Base-by-base conservation (phyloP, 2,797 vertebrate species). In the Hydrocynus forskahlii region DNA sequence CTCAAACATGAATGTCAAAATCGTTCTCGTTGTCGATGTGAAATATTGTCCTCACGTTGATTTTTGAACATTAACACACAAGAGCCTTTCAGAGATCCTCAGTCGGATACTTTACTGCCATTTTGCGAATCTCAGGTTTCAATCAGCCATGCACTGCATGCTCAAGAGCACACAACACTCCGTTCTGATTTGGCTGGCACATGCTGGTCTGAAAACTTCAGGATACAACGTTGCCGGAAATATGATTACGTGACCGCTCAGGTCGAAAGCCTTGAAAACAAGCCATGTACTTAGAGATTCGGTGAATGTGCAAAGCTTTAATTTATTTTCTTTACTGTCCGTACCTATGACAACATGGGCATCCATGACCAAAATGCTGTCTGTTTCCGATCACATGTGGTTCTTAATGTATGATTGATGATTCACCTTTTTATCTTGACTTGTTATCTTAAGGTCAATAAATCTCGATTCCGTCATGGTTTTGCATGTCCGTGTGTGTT, bases 391-490 rank as follows among this genome's bases (percentile, higher is more conserved):
- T 60, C 74, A 76, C 80, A 55, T 62, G 67, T 84, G 82, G 70
- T 81, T 80, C 88, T 79, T 76, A 81, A 76, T 85, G 67, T 84
- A 60, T 87, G 40, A 25, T 87, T 81, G 82, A 64, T 89, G 79
- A 83, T 78, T 87, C 73, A 86, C 88, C 84, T 89, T 69, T 71
- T 29, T 80, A 62, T 81, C 71, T 69, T 35, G 64, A 62, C 57
- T 78, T 81, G 88, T 82, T 63, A 83, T 89, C 85, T 77, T 57
- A 70, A 72, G 81, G 78, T 88, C 76, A 94, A 94, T 94, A 93
- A 94, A 95, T 87, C 50, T 82, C 66, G 81, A 79, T 80, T 84
- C 82, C 86, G 88, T 85, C 89, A 91, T 85, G 87, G 43, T 54
- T 81, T 70, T 48, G 35, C 67, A 75, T 87, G 68, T 88, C 3